Evolutionary conservation across 2,797 vertebrate genomes (phyloP).

Genomic region (Lagocephalus sceleratus): DNA sequence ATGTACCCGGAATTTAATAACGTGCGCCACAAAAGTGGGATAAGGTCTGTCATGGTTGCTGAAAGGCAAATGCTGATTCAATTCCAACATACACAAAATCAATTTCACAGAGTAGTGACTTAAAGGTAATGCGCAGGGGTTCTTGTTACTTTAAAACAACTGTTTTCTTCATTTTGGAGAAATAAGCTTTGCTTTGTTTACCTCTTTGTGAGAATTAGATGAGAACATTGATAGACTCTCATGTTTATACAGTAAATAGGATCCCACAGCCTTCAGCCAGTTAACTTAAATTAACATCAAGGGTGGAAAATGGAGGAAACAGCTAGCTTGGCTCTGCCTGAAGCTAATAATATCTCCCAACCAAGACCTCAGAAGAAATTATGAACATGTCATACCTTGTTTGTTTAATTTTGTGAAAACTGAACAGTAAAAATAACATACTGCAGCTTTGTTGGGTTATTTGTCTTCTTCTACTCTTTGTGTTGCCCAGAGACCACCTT

Average conservation of each 20-base stretch:
- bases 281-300: constrained; percentile 15
- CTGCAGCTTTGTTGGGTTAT: neutral
- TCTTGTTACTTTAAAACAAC: constrained; percentile 4
- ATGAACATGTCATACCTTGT: neutral
- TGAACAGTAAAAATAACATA: neutral
- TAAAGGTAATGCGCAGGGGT: neutral
- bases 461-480: neutral
- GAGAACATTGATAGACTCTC: neutral
- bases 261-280: neutral
- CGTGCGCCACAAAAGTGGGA: neutral
- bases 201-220: neutral
- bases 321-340: neutral
- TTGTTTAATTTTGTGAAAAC: constrained; percentile 5
- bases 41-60: constrained; percentile 17
- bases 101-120: neutral
- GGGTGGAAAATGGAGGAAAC: neutral
- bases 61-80: constrained; percentile 7
- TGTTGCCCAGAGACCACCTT: neutral
- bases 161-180: neutral
- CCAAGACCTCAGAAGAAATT: neutral
- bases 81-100: constrained; percentile 4
- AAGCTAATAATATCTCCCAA: constrained; percentile 2
- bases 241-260: neutral
- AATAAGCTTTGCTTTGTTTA: constrained; percentile 7
- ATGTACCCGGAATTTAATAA: constrained; percentile 32